Conservation (phyloP, 2,888 invertebrate genomes). For the Dryadula phaetusa region DNA sequence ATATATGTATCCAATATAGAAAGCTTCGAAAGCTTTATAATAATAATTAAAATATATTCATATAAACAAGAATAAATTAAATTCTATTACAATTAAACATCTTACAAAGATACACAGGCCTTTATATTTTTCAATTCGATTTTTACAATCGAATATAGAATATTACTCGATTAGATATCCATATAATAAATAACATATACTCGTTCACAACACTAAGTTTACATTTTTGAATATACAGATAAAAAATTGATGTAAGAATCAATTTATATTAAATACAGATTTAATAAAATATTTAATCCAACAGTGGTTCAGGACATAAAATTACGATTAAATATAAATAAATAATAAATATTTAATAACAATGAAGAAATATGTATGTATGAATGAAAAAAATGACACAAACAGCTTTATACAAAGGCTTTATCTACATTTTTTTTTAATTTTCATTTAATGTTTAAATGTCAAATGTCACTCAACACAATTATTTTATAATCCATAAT, state of each 20-base stretch:
- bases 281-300: neutral
- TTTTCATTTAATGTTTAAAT: neutral
- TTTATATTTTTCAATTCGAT: slow-evolving; percentile 4
- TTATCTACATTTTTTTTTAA: slow-evolving; percentile 4
- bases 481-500: neutral
- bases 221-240: neutral
- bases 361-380: neutral
- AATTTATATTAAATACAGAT: neutral
- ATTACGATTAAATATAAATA: neutral
- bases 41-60: neutral
- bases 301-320: no score
- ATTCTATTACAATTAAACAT: neutral
- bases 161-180: slow-evolving; percentile 11
- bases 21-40: neutral
- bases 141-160: neutral
- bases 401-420: neutral
- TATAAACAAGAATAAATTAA: slow-evolving; percentile 13
- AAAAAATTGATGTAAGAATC: neutral
- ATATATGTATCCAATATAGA: neutral
- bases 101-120: slow-evolving; percentile 14
- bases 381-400: neutral
- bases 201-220: slow-evolving; percentile 15
- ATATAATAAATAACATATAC: slow-evolving; percentile 10
- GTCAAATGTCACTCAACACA: neutral
- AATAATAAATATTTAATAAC: neutral